These are phyloP conservation scores for Eonycteris spelaea DNA, from an alignment of 2,113 vertebrate species.

Conservation along the genomic window DNA sequence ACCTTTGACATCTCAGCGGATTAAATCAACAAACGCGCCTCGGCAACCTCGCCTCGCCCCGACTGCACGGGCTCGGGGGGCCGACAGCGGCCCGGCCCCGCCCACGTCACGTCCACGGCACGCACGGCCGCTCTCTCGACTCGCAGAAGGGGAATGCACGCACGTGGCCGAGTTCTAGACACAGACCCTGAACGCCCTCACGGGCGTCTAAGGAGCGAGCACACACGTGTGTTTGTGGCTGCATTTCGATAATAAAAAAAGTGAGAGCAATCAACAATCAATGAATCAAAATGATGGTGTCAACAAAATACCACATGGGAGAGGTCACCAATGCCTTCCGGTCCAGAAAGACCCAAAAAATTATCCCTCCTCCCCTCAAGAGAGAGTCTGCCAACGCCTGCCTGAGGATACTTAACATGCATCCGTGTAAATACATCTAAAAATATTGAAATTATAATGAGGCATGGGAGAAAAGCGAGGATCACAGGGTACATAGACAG, in stretches of 20 bases:
- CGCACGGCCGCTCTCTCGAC: not conserved
- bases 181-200: accelerated
- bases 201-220: too few relatives aligned
- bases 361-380: not conserved
- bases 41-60: not conserved
- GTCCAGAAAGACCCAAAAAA: not conserved
- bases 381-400: not conserved
- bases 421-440: not conserved
- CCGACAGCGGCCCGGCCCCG: not conserved
- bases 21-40: not conserved
- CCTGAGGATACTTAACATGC: not conserved
- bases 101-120: accelerated
- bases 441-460: not conserved
- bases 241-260: not conserved
- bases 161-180: not conserved
- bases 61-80: accelerated
- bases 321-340: too few relatives aligned
- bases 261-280: not conserved
- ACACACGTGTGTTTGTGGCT: not conserved
- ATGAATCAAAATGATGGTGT: too few relatives aligned
- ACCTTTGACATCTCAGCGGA: not conserved
- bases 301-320: not conserved
- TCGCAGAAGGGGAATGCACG: not conserved
- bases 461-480: not conserved
- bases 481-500: not conserved